phyloP scores from a whole-genome alignment of 2,888 invertebrate genomes.

The Hypsopygia costalis region DNA sequence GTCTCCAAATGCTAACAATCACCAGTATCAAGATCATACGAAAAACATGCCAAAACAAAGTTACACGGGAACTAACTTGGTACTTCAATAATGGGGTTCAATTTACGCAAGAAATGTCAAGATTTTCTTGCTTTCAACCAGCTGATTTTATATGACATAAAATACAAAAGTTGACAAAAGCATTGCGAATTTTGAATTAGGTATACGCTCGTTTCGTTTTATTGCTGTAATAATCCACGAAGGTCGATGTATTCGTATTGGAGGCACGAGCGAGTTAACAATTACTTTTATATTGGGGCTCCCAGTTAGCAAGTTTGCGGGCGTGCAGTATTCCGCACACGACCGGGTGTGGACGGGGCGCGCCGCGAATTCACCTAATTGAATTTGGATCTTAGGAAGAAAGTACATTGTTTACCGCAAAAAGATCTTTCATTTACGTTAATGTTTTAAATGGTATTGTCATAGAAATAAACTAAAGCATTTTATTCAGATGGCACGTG shows the following conservation, averaged over 20 bases:
- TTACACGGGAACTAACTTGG: no score
- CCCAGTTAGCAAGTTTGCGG: conserved; percentile 26
- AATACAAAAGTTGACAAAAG: not conserved
- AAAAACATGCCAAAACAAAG: no score
- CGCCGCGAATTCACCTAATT: conserved; percentile 26
- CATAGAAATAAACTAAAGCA: no score
- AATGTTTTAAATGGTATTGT: no score
- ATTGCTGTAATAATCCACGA: conserved; percentile 1
- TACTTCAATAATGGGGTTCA: no score
- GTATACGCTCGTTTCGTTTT: conserved; percentile 12
- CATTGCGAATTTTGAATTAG: not conserved
- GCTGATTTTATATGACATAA: not conserved
- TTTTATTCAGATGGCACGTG: no score
- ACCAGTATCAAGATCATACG: no score
- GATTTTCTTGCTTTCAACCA: no score
- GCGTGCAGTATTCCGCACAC: conserved; percentile 26
- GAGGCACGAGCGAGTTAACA: conserved; percentile 26
- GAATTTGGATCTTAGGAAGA: conserved; percentile 23
- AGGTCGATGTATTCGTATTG: conserved; percentile 20
- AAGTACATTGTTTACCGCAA: not conserved
- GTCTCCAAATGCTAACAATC: no score
- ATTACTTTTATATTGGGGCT: conserved; percentile 26
- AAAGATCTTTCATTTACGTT: conserved; percentile 1
- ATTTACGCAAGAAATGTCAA: no score
- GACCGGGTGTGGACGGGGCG: conserved; percentile 13